Percentiles rank a stretch among this genome's conserved stretches.
Conservation (phyloP, 2,797 vertebrate genomes). For the Chromobotia macracanthus region DNA sequence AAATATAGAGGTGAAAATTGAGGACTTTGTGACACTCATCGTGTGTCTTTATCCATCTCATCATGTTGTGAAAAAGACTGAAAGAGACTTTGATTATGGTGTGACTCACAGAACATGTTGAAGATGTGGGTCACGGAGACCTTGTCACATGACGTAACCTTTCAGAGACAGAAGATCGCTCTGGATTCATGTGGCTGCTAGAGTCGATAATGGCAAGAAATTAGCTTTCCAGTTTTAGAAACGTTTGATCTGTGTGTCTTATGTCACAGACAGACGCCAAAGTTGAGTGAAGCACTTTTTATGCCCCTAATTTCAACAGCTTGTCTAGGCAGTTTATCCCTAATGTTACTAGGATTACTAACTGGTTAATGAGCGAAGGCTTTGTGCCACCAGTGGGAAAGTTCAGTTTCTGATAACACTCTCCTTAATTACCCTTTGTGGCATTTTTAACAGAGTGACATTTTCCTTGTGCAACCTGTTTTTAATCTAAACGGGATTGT, state of each 20-base stretch:
- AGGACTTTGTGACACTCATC: not conserved
- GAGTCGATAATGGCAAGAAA: not conserved
- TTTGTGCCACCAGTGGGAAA: not conserved
- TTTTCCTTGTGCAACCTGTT: not conserved
- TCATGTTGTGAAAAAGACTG: not conserved
- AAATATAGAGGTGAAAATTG: not conserved
- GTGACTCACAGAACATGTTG: slow-evolving; percentile 47
- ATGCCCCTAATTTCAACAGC: not conserved
- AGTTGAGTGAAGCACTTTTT: not conserved
- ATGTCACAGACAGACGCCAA: not conserved
- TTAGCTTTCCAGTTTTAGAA: not conserved
- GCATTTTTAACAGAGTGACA: not conserved
- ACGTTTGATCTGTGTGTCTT: not conserved
- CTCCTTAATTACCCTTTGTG: not conserved
- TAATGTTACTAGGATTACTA: not conserved
- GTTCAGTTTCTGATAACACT: not conserved
- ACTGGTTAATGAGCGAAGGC: slow-evolving; percentile 24
- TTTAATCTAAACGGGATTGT: slow-evolving; percentile 1
- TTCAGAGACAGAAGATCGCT: slow-evolving; percentile 29
- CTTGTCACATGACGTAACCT: slow-evolving; percentile 29
- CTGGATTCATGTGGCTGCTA: slow-evolving; percentile 26
- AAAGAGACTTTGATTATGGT: slow-evolving; percentile 39
- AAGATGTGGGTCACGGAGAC: slow-evolving; percentile 59
- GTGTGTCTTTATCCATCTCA: not conserved
- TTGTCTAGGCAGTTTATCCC: not conserved